phyloP scores from a whole-genome alignment of 30 jellyfish, hydroid and myxozoan genomes.

The Cassiopea andromeda region DNA sequence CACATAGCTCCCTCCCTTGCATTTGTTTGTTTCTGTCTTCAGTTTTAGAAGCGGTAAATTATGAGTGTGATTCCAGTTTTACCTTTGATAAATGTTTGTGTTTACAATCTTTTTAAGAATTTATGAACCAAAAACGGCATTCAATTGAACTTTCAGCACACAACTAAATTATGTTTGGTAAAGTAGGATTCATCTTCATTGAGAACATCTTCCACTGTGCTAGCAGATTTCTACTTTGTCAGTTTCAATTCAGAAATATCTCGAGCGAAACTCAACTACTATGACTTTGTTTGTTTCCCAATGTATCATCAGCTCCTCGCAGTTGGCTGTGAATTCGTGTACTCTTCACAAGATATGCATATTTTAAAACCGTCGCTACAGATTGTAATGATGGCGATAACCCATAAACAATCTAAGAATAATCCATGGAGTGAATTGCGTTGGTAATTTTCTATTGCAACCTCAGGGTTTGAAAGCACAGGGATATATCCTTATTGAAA shows the following conservation, averaged over 20 bases:
- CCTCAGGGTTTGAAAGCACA: too few species aligned
- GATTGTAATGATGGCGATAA: background rate
- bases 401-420: background rate
- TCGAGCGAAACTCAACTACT: background rate
- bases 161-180: slow-evolving; percentile 6
- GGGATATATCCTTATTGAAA: too few species aligned
- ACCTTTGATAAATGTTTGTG: background rate
- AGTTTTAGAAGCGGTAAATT: background rate
- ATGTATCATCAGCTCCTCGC: background rate
- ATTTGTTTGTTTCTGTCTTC: background rate
- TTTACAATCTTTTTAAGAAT: slow-evolving; percentile 29
- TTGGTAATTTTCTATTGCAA: background rate
- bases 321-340: background rate
- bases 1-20: background rate
- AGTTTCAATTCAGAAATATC: background rate
- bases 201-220: background rate
- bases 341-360: background rate
- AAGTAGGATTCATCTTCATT: background rate
- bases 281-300: background rate
- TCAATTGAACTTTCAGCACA: background rate
- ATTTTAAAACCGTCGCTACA: background rate
- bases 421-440: background rate
- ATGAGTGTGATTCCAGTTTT: background rate
- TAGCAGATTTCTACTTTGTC: background rate
- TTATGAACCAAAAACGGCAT: slow-evolving; percentile 8